Base-by-base conservation (phyloP, 1,140 invertebrate species). In the Pachyrhynchus sulphureomaculatus region DNA sequence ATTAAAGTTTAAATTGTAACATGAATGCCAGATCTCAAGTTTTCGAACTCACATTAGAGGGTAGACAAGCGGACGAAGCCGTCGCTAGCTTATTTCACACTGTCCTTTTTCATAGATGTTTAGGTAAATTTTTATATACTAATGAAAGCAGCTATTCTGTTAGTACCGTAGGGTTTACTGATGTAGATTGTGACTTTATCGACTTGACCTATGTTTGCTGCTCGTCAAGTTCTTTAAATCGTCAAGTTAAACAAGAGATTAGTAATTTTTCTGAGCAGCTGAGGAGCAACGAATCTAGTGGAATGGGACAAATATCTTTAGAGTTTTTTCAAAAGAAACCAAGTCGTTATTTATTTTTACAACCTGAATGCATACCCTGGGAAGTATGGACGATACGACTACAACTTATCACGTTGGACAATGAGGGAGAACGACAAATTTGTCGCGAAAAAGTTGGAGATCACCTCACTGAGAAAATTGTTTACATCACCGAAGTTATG, bases 161-260 rank as follows among this genome's bases (percentile, higher is more conserved):
- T 51, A 94, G 95, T 23, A 96, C 93, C 1, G 85, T 98, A 20
- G 95, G 95, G 42, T 95, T 95, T 71, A 90, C 92, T 66, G 96
- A 98, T 80, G 91, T 97, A 8, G 92, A 96, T 74, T 98, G 96
- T 81, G 92, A 98, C 79, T 97, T 96, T 75, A 92, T 99, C 64
- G 95, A 98, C 78, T 91, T 97, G 70, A 97, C 95, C 23, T 98
- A 98, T 78, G 95, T 96, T 0, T 93, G 93, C 76, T 95, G 93
- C 79, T 88, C 91, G 45, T 96, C 93, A 1, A 80, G 86, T 2
- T 83, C 83, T 42, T 80, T 98, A 1, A 87, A 89, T 44, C 80
- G 84, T 33, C 85, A 80, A 34, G 78, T 98, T 4, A 91, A 89
- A 68, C 81, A 84, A 47, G 91, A 95, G 72, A 91, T 97, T 54